Conservation (phyloP, 2,888 invertebrate genomes). For the Drosophila kambysellisi region DNA sequence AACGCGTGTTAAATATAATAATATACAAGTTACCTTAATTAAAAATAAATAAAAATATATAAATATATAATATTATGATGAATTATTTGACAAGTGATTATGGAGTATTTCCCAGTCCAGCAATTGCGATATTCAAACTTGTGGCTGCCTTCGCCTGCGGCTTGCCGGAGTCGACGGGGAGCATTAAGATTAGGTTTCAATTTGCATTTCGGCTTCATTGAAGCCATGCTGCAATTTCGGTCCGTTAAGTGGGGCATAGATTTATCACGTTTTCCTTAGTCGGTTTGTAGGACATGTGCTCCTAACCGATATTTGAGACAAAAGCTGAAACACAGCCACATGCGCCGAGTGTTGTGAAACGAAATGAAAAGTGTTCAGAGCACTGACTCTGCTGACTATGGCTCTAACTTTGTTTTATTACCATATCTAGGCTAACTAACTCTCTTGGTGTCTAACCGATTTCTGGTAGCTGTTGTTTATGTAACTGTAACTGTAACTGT, state of each 20-base stretch:
- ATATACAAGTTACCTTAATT: background rate
- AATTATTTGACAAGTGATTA: background rate
- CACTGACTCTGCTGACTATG: slow-evolving; percentile 17
- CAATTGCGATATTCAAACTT: background rate
- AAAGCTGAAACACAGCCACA: slow-evolving; percentile 40
- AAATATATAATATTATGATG: background rate
- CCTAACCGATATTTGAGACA: slow-evolving; percentile 76
- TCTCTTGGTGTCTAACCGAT: slow-evolving; percentile 66
- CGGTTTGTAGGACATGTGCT: slow-evolving; percentile 83
- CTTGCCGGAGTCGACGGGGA: slow-evolving; percentile 28
- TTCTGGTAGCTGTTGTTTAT: slow-evolving; percentile 72
- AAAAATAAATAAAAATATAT: background rate
- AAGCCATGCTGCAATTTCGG: slow-evolving; percentile 70
- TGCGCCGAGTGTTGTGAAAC: slow-evolving; percentile 44
- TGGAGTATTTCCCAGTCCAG: slow-evolving; percentile 6
- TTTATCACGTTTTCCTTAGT: slow-evolving; percentile 76
- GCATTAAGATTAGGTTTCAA: slow-evolving; percentile 77
- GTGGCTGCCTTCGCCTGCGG: slow-evolving; percentile 21
- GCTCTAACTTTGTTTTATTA: slow-evolving; percentile 62
- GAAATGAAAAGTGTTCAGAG: slow-evolving; percentile 58
- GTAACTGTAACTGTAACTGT: slow-evolving; percentile 73
- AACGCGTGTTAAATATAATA: background rate
- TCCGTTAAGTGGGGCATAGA: slow-evolving; percentile 67
- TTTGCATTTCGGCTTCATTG: slow-evolving; percentile 79
- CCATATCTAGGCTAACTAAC: slow-evolving; percentile 73